Base-by-base conservation (phyloP, 1,140 invertebrate species). In the Ceratoteleas bidentatus region DNA sequence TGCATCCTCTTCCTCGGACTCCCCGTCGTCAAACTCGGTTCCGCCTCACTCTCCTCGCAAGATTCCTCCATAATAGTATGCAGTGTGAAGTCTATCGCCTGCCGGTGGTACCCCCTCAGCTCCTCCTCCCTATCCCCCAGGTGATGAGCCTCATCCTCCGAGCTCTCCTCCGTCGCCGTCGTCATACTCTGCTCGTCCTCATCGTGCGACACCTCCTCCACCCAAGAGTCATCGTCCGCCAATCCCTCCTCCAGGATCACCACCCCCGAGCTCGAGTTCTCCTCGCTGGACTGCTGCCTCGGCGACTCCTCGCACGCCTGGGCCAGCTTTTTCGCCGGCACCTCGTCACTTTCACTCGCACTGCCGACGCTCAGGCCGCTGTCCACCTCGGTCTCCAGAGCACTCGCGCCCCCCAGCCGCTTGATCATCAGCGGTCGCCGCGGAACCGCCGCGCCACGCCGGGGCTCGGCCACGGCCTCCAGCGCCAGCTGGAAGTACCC, bases 11-110 rank as follows among this genome's bases (percentile, higher is more conserved):
- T 92, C 33, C 83, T 87, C 0, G 90, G 91, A 36, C 86, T 92
- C n/a, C 90, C 91, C 0, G 87, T 62, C 0, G 85, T 85, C 5
- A 87, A 15, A 66, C 89, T 92, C 45, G 92, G 93, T 85, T 96
- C 96, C 50, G 94, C 94, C 89, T 96, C 96, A 87, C 95, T 97
- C 88, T 98, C 97, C 89, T 98, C 97, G 87, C 97, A 98, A 73
- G 96, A 97, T 89, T 98, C 97, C 91, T 98, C 97, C 0, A 97
- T 94, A 81, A 98, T 98, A 0, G 97, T 98, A 83, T 98, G 97
- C 56, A 98, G 90, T 0, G 96, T 97, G 80, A 98, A 97, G 89
- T 98, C 96, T 77, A 97, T 95, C 2, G 95, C 94, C 33, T 95
- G 94, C 13, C 95, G 92, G 85, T 96, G 95, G 84, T 96, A 97